Base-by-base conservation (phyloP, 2,888 invertebrate species). In the Griposia aprilina region DNA sequence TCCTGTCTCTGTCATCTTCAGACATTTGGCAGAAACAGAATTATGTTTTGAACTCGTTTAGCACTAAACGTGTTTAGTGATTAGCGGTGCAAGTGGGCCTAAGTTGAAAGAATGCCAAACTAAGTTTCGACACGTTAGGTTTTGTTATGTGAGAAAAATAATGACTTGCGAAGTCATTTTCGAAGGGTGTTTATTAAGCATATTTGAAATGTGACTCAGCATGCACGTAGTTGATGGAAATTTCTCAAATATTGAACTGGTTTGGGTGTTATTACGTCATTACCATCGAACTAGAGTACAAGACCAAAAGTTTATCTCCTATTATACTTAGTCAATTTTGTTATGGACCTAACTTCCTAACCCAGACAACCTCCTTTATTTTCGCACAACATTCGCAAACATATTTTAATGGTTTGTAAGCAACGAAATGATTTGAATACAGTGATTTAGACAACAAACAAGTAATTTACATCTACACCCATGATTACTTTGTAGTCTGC, bases 371-470 rank as follows among this genome's bases (percentile, higher is more conserved):
- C 36, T 55, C 15, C 30, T 59, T 41, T 17, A 63, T 30, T 41
- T 70, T 23, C 1, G n/a, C 20, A 23, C 57, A 0, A 68, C 8
- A n/a, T n/a, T 70, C 60, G 48, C n/a, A 83, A 80, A 62, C 41
- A 41, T 57, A 74, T 80, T 20, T 62, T 82, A 50, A 66, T 45
- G 55, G 11, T 59, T 41, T 52, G 50, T 45, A 72, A 70, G 55
- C 68, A 71, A 26, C 50, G 13, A 69, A 76, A 71, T 73, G 66
- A 63, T 72, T 62, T 78, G 59, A 83, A 85, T 63, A 75, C 70
- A 70, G 80, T 76, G 30, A 67, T 86, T 84, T 77, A 66, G 52
- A 63, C 73, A 74, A 71, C 76, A 84, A 84, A 80, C 73, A 84
- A 80, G 71, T 74, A 67, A 78, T 80, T 80, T 75, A 78, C 79